Evolutionary conservation across 1,140 invertebrate species (phyloP).

Genomic region (Antheraea pernyi): DNA sequence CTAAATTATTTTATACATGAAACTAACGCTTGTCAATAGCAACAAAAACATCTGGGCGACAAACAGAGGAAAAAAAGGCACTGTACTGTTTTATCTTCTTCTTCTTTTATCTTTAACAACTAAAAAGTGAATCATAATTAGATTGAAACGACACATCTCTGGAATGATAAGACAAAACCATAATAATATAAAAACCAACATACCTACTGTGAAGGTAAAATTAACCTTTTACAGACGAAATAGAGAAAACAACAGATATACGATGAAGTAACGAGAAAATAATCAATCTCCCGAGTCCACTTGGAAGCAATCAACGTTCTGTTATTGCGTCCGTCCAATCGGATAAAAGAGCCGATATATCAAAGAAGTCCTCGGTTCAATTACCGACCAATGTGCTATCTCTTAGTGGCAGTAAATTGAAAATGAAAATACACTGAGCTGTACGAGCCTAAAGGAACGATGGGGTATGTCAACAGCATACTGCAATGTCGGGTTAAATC

Average conservation of each 20-base stretch:
- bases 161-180: no score
- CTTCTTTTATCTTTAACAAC: no score
- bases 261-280: slow-evolving; percentile 70
- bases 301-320: slow-evolving; percentile 77
- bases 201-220: slow-evolving; percentile 11
- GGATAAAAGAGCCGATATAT: slow-evolving; percentile 78
- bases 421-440: slow-evolving; percentile 56
- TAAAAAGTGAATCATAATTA: no score
- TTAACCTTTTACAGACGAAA: slow-evolving; percentile 28
- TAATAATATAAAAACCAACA: no score
- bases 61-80: no score
- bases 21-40: no score
- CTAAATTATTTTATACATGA: no score
- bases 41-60: no score
- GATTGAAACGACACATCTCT: no score
- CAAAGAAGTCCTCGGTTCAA: slow-evolving; percentile 78
- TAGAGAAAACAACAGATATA: slow-evolving; percentile 56
- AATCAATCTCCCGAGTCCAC: slow-evolving; percentile 75
- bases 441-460: slow-evolving; percentile 41
- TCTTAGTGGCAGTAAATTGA: slow-evolving; percentile 63
- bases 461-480: slow-evolving; percentile 40
- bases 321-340: slow-evolving; percentile 78
- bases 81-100: no score
- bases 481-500: slow-evolving; percentile 24
- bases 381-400: slow-evolving; percentile 73